Percentiles rank a stretch among this genome's conserved stretches.
These are phyloP conservation scores for Notiomystis cincta DNA, from an alignment of 2,113 vertebrate genomes.

Conservation along the genomic window DNA sequence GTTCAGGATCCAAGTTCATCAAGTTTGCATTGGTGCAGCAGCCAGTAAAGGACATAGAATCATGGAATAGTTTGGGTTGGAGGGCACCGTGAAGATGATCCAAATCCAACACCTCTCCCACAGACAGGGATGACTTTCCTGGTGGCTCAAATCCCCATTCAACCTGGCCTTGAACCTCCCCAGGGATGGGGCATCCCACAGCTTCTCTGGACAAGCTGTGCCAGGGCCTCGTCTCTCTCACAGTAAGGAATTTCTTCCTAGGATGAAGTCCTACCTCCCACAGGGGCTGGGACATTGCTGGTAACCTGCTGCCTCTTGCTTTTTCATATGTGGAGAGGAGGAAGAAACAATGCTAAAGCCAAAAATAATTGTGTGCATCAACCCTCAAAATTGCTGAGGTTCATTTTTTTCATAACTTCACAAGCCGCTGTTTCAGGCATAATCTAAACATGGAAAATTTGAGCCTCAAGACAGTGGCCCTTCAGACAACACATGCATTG, in stretches of 20 bases:
- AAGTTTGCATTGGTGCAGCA: not conserved
- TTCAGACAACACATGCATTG: not conserved
- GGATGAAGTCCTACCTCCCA: not conserved
- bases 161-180: not conserved
- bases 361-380: not conserved
- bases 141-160: not conserved
- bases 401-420: not conserved
- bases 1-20: not conserved
- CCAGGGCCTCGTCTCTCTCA: not conserved
- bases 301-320: not conserved
- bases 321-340: not conserved
- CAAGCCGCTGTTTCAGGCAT: not conserved
- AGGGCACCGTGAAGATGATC: not conserved
- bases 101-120: not conserved
- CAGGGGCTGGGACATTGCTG: not conserved
- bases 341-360: not conserved
- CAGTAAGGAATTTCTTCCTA: not conserved
- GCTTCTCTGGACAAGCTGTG: not conserved
- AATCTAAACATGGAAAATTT: not conserved
- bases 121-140: not conserved
- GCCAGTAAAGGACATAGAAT: not conserved
- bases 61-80: not conserved
- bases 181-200: not conserved
- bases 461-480: not conserved
- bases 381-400: not conserved